These are phyloP conservation scores for Crax fasciolata DNA, from an alignment of 2,797 vertebrate genomes.

Conservation along the genomic window DNA sequence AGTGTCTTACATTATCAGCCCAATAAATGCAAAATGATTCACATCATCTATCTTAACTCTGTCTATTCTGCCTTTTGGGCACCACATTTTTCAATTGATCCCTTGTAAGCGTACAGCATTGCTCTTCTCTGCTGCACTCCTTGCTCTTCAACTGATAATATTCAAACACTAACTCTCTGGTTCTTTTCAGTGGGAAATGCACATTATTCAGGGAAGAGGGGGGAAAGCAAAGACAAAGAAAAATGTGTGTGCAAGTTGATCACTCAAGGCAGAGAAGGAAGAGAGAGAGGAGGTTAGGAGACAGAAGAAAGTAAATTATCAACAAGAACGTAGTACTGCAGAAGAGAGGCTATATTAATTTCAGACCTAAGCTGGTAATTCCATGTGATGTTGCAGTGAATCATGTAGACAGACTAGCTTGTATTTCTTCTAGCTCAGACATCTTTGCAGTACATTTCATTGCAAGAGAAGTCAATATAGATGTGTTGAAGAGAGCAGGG, in stretches of 20 bases:
- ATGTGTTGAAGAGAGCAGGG: background rate
- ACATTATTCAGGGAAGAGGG: background rate
- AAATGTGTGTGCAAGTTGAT: background rate
- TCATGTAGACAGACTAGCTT: background rate
- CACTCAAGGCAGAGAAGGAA: conserved; percentile 23
- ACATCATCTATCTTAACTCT: background rate
- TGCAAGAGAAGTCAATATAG: background rate
- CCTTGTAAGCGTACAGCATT: background rate
- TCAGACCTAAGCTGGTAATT: background rate
- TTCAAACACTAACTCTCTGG: background rate
- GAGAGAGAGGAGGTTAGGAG: background rate
- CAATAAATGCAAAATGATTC: conserved; percentile 59
- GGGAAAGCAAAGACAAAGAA: background rate
- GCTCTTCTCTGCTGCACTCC: background rate
- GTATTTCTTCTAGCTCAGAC: conserved; percentile 9
- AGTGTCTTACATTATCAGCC: conserved; percentile 44
- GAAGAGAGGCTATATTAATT: conserved; percentile 40
- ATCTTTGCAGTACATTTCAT: background rate
- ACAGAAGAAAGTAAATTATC: conserved; percentile 43
- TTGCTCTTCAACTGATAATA: conserved; percentile 4
- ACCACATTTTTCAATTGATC: conserved; percentile 28
- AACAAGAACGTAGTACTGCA: background rate
- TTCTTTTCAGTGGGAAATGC: conserved; percentile 8
- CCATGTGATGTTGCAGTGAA: conserved; percentile 12
- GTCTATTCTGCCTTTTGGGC: conserved; percentile 41